These are phyloP conservation scores for Struthidea cinerea DNA, from an alignment of 2,113 vertebrate genomes.

Conservation along the genomic window DNA sequence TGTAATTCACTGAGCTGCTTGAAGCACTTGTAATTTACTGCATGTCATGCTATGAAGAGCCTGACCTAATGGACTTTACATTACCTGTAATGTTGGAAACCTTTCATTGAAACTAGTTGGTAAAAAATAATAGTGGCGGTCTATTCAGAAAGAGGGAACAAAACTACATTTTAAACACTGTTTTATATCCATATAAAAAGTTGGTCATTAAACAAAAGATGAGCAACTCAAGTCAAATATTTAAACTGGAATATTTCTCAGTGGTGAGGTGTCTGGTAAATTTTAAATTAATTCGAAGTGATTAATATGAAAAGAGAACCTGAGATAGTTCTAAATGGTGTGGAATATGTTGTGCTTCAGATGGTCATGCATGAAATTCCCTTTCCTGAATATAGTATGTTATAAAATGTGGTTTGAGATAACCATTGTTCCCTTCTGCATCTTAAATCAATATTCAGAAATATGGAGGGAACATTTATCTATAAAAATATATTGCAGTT, in stretches of 20 bases:
- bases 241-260: constrained; percentile 54
- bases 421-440: constrained; percentile 31
- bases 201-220: constrained; percentile 71
- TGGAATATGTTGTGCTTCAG: constrained; percentile 63
- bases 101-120: constrained; percentile 80
- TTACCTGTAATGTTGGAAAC: constrained; percentile 93
- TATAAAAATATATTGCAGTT: constrained; percentile 5
- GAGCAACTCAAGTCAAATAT: constrained; percentile 56
- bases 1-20: constrained; percentile 98
- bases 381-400: constrained; percentile 49
- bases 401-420: constrained; percentile 55
- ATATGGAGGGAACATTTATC: constrained; percentile 18
- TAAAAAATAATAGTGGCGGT: constrained; percentile 77
- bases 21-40: constrained; percentile 99
- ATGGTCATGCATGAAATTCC: constrained; percentile 57
- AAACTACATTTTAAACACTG: constrained; percentile 68
- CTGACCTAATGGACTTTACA: constrained; percentile 96
- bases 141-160: constrained; percentile 68
- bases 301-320: constrained; percentile 54
- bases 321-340: constrained; percentile 51
- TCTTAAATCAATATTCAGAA: constrained; percentile 61
- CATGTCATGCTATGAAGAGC: constrained; percentile 98
- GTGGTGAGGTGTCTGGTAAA: constrained; percentile 37
- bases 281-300: constrained; percentile 64
- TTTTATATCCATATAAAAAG: constrained; percentile 70